These are phyloP conservation scores for Zeus faber DNA, from an alignment of 2,113 vertebrate species.

Conservation along the genomic window DNA sequence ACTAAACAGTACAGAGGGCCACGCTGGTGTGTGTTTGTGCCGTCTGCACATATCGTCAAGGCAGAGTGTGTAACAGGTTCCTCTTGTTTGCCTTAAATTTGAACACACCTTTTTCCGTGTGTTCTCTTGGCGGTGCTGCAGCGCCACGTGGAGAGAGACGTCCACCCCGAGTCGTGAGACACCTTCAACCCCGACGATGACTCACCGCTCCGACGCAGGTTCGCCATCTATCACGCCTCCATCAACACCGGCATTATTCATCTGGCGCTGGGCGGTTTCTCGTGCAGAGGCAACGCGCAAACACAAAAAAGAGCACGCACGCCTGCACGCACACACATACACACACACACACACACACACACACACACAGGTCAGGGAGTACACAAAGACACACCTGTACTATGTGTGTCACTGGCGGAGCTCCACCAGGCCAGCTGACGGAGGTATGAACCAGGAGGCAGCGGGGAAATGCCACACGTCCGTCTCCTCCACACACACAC, in stretches of 20 bases:
- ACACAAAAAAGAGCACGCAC: not conserved
- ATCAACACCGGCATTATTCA: conserved; percentile 15
- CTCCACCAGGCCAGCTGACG: conserved; percentile 63
- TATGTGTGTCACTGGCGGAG: conserved; percentile 49
- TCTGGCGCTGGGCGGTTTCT: conserved; percentile 5
- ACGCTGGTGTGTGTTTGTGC: too few relatives aligned
- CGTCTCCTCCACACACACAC: conserved; percentile 1
- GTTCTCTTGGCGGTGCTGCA: conserved; percentile 10
- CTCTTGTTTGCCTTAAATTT: too few relatives aligned
- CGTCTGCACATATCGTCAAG: too few relatives aligned
- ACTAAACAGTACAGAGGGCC: too few relatives aligned
- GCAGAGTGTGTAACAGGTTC: too few relatives aligned
- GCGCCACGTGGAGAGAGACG: not conserved
- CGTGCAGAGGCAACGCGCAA: not conserved
- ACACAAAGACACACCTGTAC: conserved; percentile 48
- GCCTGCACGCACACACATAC: conserved; percentile 10
- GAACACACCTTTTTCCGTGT: too few relatives aligned
- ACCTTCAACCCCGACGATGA: conserved; percentile 4
- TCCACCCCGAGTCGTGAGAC: conserved; percentile 3
- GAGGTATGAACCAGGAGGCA: conserved; percentile 47
- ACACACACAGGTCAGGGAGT: conserved; percentile 49
- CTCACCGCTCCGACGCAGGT: conserved; percentile 11
- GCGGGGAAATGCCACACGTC: conserved; percentile 37
- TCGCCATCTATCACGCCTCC: conserved; percentile 4
- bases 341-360: conserved; percentile 24